Conservation (phyloP, 2,797 vertebrate genomes). For the Poecilia picta region DNA sequence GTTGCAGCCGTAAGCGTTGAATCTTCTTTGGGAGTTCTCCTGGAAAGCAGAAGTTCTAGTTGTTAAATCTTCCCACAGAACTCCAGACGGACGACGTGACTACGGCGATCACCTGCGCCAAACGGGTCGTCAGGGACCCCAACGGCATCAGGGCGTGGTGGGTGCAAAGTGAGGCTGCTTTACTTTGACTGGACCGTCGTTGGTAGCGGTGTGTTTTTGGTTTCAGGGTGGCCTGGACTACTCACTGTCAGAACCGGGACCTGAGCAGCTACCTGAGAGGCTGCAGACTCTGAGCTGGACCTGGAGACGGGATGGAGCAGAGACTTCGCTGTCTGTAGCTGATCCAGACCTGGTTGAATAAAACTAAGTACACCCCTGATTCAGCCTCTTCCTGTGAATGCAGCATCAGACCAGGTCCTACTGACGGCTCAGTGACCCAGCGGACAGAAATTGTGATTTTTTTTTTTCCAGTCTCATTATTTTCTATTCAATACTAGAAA, state of each 20-base stretch:
- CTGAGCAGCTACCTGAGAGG: neutral
- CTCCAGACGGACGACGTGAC: constrained; percentile 49
- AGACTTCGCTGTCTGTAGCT: no score
- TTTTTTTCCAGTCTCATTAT: no score
- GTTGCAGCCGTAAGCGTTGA: constrained; percentile 57
- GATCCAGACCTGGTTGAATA: no score
- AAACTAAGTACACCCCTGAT: no score
- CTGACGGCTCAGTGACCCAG: no score
- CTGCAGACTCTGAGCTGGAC: neutral
- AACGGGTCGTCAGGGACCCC: constrained; percentile 17
- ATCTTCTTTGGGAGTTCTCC: neutral
- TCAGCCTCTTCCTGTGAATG: no score
- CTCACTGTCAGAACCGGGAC: neutral
- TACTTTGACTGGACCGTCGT: neutral
- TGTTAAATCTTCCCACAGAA: constrained; percentile 29
- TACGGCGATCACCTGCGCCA: constrained; percentile 60
- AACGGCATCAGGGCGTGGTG: neutral
- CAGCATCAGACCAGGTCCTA: no score
- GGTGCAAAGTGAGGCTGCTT: neutral
- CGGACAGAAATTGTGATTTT: no score
- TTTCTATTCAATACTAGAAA: no score
- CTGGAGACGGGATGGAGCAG: neutral
- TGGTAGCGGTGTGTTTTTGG: neutral
- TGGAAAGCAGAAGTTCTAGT: neutral
- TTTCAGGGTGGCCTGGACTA: neutral